Evolutionary conservation across 2,888 invertebrate genomes (phyloP), one percentile per base, ranked within the genome.

Genomic region (Diadegma fenestrale): DNA sequence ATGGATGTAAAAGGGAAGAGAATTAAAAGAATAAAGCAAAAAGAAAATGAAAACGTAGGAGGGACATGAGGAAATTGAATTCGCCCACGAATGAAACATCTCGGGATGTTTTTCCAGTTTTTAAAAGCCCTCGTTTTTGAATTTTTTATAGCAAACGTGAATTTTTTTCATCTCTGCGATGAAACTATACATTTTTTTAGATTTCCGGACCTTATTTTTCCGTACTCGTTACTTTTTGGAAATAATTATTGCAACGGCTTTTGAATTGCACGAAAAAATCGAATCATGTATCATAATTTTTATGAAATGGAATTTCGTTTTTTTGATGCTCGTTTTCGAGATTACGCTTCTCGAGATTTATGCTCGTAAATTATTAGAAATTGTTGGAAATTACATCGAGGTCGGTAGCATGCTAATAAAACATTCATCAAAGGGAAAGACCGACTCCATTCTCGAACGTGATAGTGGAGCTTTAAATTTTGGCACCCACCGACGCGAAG

Each of bases 381-480:
- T 76, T 71, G 26, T 22, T 37, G 8, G 17, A 69, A 45, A 69
- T 81, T 69, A n/a, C 14, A 75, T 75, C 37, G 19, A 33, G 33
- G 68, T 19, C 48, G 6, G 14, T 43, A 48, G 26, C 26, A 22
- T 51, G 48, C 75, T 79, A 63, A 75, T 51, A 22, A 37, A 48
- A 68, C 14, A 75, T 51, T 82, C 41, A 61, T 61, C 68, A 69
- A 79, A 83, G 61, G n/a, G 30, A 68, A 22, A 43, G 63, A 45
- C 43, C 68, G 64, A 78, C 33, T 64, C 69, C 69, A 64, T 64
- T 37, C 43, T 43, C 54, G 71, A 76, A 64, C 75, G 37, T 41
- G 66, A 61, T 51, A 8, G 78, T 66, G 45, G 61, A 82, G 33
- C 75, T 58, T 73, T 58, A 51, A 69, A 75, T 51, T 83, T 83